Conservation (phyloP, 1,140 invertebrate species). For the Oedothorax gibbosus region DNA sequence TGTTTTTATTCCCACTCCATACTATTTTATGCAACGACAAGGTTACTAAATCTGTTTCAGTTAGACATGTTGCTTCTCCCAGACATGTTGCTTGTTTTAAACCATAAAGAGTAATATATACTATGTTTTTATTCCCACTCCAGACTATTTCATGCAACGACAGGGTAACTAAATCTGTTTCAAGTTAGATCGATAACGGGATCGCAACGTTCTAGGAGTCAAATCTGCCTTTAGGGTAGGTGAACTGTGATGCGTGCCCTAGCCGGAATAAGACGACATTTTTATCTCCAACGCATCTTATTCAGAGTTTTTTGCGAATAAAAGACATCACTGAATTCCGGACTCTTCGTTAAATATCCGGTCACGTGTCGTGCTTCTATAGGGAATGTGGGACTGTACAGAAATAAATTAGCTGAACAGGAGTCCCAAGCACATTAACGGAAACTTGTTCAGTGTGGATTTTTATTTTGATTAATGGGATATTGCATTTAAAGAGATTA, state of each 20-base stretch:
- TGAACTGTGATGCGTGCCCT: conserved; percentile 32
- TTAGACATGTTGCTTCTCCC: too few species aligned
- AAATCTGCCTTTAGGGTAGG: conserved; percentile 19
- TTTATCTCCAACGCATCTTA: conserved; percentile 32
- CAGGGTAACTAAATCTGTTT: neutral
- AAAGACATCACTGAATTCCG: conserved; percentile 27
- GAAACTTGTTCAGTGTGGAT: neutral
- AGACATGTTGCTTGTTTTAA: too few species aligned
- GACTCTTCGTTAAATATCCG: conserved; percentile 39
- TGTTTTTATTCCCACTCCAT: too few species aligned
- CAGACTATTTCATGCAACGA: neutral
- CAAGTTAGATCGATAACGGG: conserved; percentile 14
- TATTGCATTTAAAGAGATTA: too few species aligned
- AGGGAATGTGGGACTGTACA: conserved; percentile 2
- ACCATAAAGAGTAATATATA: too few species aligned
- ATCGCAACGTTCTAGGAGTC: neutral
- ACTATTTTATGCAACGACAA: conserved; percentile 7
- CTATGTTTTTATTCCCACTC: too few species aligned
- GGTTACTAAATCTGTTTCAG: neutral
- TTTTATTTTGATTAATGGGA: conserved; percentile 33
- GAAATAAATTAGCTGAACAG: conserved; percentile 43
- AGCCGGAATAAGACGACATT: conserved; percentile 16
- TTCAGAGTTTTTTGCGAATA: conserved; percentile 28
- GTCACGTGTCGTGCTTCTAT: conserved; percentile 23
- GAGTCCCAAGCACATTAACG: neutral